Base-by-base conservation (phyloP, 2,888 invertebrate species). In the Drosophila pseudotakahashii region DNA sequence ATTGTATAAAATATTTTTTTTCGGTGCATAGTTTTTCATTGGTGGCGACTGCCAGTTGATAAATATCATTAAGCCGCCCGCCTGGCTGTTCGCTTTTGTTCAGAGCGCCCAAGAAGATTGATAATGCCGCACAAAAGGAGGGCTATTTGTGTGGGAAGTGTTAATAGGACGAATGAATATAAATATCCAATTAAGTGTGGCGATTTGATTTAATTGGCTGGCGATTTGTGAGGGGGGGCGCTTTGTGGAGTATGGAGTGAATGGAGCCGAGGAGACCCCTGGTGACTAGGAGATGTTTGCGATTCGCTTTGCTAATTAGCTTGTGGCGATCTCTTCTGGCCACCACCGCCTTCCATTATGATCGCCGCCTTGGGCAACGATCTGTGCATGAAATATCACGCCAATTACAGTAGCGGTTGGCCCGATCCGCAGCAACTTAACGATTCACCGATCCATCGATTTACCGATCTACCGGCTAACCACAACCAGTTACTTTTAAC, bases 301-400 rank as follows among this genome's bases (percentile, higher is more conserved):
- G 50, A 44, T 54, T 39, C 37, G 60, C 37, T 58, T 61, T 52
- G 50, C 73, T 83, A 81, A 81, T 83, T 73, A 81, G 81, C 44
- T 67, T 60, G 66, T 53, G 66, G 50, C 34, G 7, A 7, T 75
- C 47, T 52, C 14, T 11, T 19, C 26, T 16, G 41, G 13, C 36
- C 59, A 59, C 48, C 59, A 14, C 36, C 67, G 2, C 19, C 19
- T 26, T 48, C 11, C 51, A 67, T 68, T 53, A 68, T 44, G 53
- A 47, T 39, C 26, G 30, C 37, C 63, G 52, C 70, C 73, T 73
- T 64, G 54, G 61, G 51, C 53, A 60, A 44, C 63, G 70, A 67
- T 77, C 79, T 63, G 76, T 75, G 81, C 81, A 78, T 80, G 82
- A 82, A 82, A 84, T 82, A 83, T 82, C 80, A 75, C 82, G 76